Conservation (phyloP, 1,140 invertebrate species). For the Drosophila yakuba region DNA sequence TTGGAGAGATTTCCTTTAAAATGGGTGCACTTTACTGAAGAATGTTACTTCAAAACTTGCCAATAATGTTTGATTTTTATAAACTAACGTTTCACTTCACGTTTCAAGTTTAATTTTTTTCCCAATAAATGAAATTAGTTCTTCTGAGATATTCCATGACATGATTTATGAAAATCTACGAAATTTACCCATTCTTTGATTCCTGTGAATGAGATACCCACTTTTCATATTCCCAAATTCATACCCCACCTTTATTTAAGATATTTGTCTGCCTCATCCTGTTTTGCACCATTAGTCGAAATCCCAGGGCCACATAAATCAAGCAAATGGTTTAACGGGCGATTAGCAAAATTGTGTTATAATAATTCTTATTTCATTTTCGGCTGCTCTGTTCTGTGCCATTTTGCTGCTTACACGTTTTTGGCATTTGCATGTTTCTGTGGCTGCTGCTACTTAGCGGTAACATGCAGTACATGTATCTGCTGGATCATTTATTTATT, state of each 20-base stretch:
- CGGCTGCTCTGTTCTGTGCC: slow-evolving; percentile 19
- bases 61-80: not conserved
- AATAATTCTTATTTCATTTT: slow-evolving; percentile 72
- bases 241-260: not conserved
- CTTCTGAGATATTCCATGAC: no score
- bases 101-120: no score
- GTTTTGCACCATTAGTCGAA: slow-evolving; percentile 31
- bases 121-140: no score
- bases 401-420: slow-evolving; percentile 42
- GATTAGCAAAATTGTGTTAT: slow-evolving; percentile 82
- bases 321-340: slow-evolving; percentile 81
- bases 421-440: slow-evolving; percentile 58
- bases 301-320: slow-evolving; percentile 60
- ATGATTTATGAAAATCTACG: no score
- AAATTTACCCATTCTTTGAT: no score
- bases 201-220: not conserved
- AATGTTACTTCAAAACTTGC: slow-evolving; percentile 9
- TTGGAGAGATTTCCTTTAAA: not conserved
- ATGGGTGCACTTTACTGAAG: not conserved
- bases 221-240: not conserved
- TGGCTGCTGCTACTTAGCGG: slow-evolving; percentile 34
- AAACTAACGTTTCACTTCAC: no score
- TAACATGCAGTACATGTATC: slow-evolving; percentile 44
- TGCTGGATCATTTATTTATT: slow-evolving; percentile 63
- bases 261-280: not conserved